A percentile compares a stretch with the other conserved stretches of the same genome.
Evolutionary conservation across 2,113 vertebrate genomes (phyloP).

Genomic region (Peromyscus polionotus): DNA sequence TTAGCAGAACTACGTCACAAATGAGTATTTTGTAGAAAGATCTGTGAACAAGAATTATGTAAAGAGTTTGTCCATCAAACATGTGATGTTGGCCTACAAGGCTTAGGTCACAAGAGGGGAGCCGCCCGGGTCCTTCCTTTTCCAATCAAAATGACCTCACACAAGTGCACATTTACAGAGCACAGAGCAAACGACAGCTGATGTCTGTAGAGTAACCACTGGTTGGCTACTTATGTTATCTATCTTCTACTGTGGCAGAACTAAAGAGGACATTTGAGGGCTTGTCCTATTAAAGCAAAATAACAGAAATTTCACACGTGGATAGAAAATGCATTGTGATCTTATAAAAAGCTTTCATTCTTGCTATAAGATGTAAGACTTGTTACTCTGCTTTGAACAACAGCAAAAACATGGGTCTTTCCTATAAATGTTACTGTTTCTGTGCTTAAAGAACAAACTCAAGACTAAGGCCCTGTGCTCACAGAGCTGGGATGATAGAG

Average conservation of each 20-base stretch:
- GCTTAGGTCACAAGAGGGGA: background rate
- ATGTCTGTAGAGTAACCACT: background rate
- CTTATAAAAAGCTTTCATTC: conserved; percentile 26
- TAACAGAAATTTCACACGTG: background rate
- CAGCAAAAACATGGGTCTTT: background rate
- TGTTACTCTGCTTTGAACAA: conserved; percentile 45
- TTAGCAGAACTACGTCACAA: conserved; percentile 4
- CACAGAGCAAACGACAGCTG: background rate
- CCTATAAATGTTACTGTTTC: background rate
- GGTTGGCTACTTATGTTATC: background rate
- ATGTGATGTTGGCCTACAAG: background rate
- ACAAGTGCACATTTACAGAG: background rate
- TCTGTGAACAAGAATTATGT: conserved; percentile 22
- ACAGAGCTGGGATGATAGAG: background rate
- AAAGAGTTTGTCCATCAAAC: background rate
- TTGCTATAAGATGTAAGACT: background rate
- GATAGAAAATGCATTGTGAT: conserved; percentile 4
- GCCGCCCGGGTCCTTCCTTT: background rate
- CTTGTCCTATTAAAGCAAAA: conserved; percentile 40
- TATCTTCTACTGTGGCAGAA: background rate
- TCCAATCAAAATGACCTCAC: background rate
- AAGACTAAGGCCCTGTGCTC: background rate
- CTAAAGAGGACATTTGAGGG: background rate
- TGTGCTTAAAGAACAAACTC: background rate
- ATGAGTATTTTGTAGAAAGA: background rate